Evolutionary conservation across 2,888 invertebrate genomes (phyloP).

Genomic region (Kuschelorhynchus macadamiae): DNA sequence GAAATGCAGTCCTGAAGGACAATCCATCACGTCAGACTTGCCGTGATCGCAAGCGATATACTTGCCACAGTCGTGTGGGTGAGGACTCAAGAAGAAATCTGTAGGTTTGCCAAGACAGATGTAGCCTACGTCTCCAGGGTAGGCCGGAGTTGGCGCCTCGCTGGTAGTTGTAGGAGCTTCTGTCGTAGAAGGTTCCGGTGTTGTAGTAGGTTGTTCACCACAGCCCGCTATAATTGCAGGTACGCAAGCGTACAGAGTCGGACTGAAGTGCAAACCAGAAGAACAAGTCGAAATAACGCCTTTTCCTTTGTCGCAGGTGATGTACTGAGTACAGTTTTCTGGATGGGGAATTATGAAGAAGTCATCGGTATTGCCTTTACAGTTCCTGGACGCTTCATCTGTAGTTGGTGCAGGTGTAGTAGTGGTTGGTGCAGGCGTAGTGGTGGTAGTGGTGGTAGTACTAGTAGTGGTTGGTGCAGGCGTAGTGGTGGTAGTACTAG

Average conservation of each 20-base stretch:
- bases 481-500: not conserved
- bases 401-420: too few relatives aligned
- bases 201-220: not conserved
- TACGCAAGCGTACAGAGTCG: too few relatives aligned
- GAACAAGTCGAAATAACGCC: too few relatives aligned
- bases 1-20: constrained; percentile 45
- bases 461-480: too few relatives aligned
- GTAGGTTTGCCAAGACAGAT: constrained; percentile 48
- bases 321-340: too few relatives aligned
- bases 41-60: constrained; percentile 47
- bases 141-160: constrained; percentile 31
- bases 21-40: constrained; percentile 51
- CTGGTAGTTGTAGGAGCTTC: constrained; percentile 13
- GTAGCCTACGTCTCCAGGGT: constrained; percentile 44
- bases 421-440: too few relatives aligned
- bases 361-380: too few relatives aligned
- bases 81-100: constrained; percentile 50
- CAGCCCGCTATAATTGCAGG: not conserved
- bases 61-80: constrained; percentile 43
- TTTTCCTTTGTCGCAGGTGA: too few relatives aligned
- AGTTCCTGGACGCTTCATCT: too few relatives aligned
- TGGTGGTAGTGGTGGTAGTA: too few relatives aligned
- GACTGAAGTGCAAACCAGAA: too few relatives aligned
- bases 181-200: not conserved
- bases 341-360: not conserved